phyloP scores from a whole-genome alignment of 2,888 invertebrate species.

The Antheraea assamensis region DNA sequence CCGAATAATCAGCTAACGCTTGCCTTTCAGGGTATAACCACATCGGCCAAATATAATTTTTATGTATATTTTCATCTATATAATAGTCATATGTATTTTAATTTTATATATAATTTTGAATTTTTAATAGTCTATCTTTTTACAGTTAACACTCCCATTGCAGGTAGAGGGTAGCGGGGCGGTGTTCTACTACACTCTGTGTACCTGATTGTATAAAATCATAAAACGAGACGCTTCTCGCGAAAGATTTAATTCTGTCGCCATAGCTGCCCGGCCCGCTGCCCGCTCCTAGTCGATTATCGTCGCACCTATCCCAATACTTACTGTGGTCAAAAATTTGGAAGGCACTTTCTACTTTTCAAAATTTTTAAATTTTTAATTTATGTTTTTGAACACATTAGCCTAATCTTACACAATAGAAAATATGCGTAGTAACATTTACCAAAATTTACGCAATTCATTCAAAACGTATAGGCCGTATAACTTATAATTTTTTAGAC shows the following conservation, averaged over 20 bases:
- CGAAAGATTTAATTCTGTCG: constrained; percentile 9
- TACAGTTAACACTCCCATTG: constrained; percentile 72
- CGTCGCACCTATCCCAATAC: constrained; percentile 84
- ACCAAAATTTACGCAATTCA: constrained; percentile 80
- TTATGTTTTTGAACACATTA: constrained; percentile 88
- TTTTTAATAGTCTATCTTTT: constrained; percentile 78
- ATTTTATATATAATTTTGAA: constrained; percentile 81
- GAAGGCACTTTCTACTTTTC: constrained; percentile 92
- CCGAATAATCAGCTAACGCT: constrained; percentile 76
- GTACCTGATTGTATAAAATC: neutral
- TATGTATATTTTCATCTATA: constrained; percentile 79
- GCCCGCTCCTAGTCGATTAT: constrained; percentile 56
- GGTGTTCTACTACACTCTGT: constrained; percentile 31
- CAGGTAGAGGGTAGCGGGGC: constrained; percentile 42
- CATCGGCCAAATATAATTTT: constrained; percentile 80
- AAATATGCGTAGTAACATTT: constrained; percentile 82
- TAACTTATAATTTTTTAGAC: constrained; percentile 59
- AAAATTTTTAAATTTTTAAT: constrained; percentile 79
- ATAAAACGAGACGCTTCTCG: neutral
- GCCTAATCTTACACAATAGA: constrained; percentile 85
- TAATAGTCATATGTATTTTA: constrained; percentile 81
- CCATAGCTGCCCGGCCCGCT: constrained; percentile 30
- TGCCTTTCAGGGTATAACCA: constrained; percentile 91
- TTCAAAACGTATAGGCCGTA: constrained; percentile 80
- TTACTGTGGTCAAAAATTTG: constrained; percentile 84